These are phyloP conservation scores for Lycocorax pyrrhopterus DNA, from an alignment of 2,113 vertebrate genomes.

Conservation along the genomic window DNA sequence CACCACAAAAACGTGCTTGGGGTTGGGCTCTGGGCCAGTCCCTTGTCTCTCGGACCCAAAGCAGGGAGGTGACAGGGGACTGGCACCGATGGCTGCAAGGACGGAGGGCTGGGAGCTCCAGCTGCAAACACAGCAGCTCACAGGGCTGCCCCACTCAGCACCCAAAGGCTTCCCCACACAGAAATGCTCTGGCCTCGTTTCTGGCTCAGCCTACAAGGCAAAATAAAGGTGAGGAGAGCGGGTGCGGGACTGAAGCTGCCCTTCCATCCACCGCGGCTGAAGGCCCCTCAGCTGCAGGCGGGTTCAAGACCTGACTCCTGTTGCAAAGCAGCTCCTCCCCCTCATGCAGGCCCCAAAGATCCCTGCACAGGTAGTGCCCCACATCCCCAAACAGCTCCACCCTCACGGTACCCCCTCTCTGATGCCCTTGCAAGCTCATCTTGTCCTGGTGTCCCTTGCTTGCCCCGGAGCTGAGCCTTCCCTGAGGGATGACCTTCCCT, in stretches of 20 bases:
- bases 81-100: neutral
- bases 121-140: neutral
- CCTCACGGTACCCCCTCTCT: accelerated
- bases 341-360: neutral
- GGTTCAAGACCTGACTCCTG: neutral
- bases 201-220: neutral
- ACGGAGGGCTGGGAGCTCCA: neutral
- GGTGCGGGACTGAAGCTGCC: neutral
- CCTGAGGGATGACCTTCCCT: neutral
- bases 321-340: neutral
- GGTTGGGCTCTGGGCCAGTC: accelerated
- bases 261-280: neutral
- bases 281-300: neutral
- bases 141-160: neutral
- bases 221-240: neutral
- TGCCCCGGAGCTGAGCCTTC: neutral
- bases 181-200: neutral
- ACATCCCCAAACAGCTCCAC: neutral
- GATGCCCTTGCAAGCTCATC: neutral
- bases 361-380: too few species aligned
- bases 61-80: neutral
- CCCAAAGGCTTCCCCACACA: neutral
- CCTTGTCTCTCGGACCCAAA: neutral
- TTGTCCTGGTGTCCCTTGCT: neutral
- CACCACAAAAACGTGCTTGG: neutral